phyloP scores from a whole-genome alignment of 2,797 vertebrate species.

The Petrocephalus sullivani region DNA sequence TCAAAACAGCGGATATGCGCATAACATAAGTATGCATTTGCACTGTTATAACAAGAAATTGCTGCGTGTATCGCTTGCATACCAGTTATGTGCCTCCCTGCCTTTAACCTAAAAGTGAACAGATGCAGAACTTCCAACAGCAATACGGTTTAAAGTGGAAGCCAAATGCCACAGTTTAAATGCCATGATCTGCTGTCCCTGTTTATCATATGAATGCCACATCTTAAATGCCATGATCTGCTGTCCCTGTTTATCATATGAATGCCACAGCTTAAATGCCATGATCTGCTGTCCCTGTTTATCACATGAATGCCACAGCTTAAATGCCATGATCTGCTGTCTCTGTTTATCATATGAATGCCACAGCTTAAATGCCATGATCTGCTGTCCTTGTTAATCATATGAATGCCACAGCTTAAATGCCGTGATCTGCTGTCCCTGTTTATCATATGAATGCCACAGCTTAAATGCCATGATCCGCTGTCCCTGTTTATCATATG shows the following conservation, averaged over 20 bases:
- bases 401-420: too few species aligned
- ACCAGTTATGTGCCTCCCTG: background rate
- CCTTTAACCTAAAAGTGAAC: background rate
- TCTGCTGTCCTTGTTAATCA: too few species aligned
- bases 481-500: too few species aligned
- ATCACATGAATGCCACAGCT: background rate
- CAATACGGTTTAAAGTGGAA: background rate
- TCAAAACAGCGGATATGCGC: background rate
- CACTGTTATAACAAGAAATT: background rate
- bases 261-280: background rate
- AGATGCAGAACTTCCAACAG: background rate
- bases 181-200: background rate
- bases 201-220: background rate
- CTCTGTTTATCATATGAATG: background rate
- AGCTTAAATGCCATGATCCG: too few species aligned
- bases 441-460: too few species aligned
- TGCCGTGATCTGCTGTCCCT: too few species aligned
- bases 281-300: background rate
- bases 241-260: background rate
- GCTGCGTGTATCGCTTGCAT: background rate
- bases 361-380: too few species aligned
- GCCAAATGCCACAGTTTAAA: background rate
- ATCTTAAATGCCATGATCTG: background rate
- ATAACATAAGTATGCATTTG: background rate
- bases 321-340: background rate